Percentiles rank a stretch among this genome's conserved stretches.
These are phyloP conservation scores for Dallia pectoralis DNA, from an alignment of 2,797 vertebrate species.

Conservation along the genomic window DNA sequence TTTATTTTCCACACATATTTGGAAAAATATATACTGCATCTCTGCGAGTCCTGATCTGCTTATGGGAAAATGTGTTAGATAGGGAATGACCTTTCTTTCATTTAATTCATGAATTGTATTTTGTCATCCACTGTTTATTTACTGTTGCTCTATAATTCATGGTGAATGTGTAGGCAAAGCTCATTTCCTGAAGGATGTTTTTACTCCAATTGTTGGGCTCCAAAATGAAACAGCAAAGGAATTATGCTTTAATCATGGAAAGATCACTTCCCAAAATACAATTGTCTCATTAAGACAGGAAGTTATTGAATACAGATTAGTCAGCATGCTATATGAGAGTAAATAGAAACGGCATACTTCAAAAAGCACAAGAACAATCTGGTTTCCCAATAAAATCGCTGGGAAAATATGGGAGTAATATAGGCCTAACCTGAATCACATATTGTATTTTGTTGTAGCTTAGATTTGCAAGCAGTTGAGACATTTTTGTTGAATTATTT, in stretches of 20 bases:
- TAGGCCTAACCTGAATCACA: conserved; percentile 40
- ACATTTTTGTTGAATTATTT: not conserved
- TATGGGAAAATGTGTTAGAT: conserved; percentile 51
- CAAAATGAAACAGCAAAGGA: conserved; percentile 7
- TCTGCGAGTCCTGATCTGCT: conserved; percentile 46
- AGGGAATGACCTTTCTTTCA: conserved; percentile 35
- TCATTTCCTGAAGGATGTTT: conserved; percentile 18
- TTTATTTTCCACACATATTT: conserved; percentile 55
- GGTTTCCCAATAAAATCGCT: conserved; percentile 30
- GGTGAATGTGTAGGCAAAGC: conserved; percentile 1
- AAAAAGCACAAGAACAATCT: conserved; percentile 22
- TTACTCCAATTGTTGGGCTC: not conserved
- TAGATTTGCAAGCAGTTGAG: not conserved
- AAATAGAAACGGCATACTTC: conserved; percentile 33
- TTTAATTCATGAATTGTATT: conserved; percentile 8
- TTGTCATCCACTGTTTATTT: conserved; percentile 24
- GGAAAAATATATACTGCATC: conserved; percentile 41
- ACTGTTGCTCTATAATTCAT: not conserved
- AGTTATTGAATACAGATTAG: conserved; percentile 42
- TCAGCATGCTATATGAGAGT: conserved; percentile 28
- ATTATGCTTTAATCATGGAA: conserved; percentile 34
- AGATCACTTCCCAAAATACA: conserved; percentile 29
- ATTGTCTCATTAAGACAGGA: conserved; percentile 20
- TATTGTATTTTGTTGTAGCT: conserved; percentile 37
- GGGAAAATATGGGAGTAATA: conserved; percentile 6